These are phyloP conservation scores for Oligia strigilis DNA, from an alignment of 2,888 invertebrate genomes.

Conservation along the genomic window DNA sequence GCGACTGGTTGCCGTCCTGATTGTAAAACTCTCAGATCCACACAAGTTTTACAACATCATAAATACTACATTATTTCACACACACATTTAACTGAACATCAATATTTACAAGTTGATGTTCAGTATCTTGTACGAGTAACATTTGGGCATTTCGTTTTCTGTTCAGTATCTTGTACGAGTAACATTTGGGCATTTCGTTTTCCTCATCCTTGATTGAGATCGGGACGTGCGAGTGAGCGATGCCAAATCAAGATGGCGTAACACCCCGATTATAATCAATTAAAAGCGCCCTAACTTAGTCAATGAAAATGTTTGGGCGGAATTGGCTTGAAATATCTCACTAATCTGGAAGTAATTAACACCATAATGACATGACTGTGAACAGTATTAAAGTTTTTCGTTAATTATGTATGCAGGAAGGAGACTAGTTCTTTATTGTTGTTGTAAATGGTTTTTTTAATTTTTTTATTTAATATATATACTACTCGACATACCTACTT, in stretches of 20 bases:
- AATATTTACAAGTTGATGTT: slow-evolving; percentile 26
- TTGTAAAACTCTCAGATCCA: neutral
- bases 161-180: slow-evolving; percentile 32
- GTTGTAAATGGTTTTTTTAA: neutral
- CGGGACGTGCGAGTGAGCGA: slow-evolving; percentile 66
- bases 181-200: slow-evolving; percentile 62
- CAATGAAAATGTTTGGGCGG: slow-evolving; percentile 60
- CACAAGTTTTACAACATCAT: neutral
- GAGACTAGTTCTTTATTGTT: neutral
- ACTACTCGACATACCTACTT: neutral
- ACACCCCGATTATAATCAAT: slow-evolving; percentile 67
- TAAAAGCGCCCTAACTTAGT: slow-evolving; percentile 62
- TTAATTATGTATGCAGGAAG: slow-evolving; percentile 7
- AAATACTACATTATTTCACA: neutral
- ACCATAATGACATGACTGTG: slow-evolving; percentile 44
- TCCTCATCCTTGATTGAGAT: slow-evolving; percentile 67
- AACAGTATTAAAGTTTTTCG: slow-evolving; percentile 19
- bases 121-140: slow-evolving; percentile 41
- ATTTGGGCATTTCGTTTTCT: slow-evolving; percentile 63
- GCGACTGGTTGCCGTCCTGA: neutral
- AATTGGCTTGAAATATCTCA: slow-evolving; percentile 61
- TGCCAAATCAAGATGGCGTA: slow-evolving; percentile 67
- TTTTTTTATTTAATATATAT: neutral
- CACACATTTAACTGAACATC: slow-evolving; percentile 23
- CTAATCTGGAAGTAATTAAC: slow-evolving; percentile 57